A percentile compares a stretch with the other conserved stretches of the same genome.
These are phyloP conservation scores for Pseudomyrmex pallidus DNA, from an alignment of 1,140 invertebrate species.

Conservation along the genomic window DNA sequence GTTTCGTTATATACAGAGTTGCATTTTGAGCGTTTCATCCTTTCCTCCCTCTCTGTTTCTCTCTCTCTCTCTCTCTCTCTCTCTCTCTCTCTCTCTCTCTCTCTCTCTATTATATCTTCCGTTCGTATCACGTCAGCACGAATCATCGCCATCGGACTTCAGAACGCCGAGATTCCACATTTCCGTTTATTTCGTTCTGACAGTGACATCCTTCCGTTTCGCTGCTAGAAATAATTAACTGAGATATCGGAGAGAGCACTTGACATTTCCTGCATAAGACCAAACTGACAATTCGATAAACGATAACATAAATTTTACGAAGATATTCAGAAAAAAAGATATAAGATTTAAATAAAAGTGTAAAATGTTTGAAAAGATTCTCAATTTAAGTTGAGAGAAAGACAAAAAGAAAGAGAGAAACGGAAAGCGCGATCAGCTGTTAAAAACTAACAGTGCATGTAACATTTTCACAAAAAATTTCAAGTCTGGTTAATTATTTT, in stretches of 20 bases:
- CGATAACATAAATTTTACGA: not conserved
- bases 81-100: too few species aligned
- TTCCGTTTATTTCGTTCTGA: slow-evolving; percentile 47
- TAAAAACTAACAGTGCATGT: not conserved
- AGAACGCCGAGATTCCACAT: not conserved
- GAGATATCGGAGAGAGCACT: slow-evolving; percentile 20
- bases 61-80: too few species aligned
- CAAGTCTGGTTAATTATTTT: not conserved
- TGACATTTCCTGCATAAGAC: slow-evolving; percentile 1
- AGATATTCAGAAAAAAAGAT: not conserved
- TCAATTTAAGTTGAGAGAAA: not conserved
- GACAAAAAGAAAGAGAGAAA: too few species aligned
- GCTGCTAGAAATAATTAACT: slow-evolving; percentile 62
- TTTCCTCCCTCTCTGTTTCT: too few species aligned
- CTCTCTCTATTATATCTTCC: slow-evolving; percentile 43
- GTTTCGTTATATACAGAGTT: not conserved
- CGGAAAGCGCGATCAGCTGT: not conserved
- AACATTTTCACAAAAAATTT: slow-evolving; percentile 5
- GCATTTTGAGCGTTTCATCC: too few species aligned
- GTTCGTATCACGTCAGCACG: not conserved
- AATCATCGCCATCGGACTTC: slow-evolving; percentile 5
- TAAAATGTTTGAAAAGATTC: not conserved
- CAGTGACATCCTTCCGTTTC: slow-evolving; percentile 43
- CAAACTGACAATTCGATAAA: slow-evolving; percentile 29
- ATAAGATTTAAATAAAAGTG: not conserved